Percentiles rank a stretch among this genome's conserved stretches.
phyloP scores from a whole-genome alignment of 2,888 invertebrate species.

The Ennomos fuscantarius region DNA sequence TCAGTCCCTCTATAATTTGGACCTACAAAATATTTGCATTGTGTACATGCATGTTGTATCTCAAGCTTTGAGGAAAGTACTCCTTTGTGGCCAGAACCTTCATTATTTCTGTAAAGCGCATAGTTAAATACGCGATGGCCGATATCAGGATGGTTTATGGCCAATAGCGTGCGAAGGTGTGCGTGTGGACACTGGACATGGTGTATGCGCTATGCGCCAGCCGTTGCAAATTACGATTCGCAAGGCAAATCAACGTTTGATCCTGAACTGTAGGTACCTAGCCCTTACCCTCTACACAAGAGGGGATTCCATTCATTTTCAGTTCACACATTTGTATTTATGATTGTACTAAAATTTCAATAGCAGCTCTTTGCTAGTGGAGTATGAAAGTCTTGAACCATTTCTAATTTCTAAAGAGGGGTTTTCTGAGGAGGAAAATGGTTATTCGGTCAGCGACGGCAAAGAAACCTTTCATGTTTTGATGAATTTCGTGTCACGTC shows the following conservation, averaged over 20 bases:
- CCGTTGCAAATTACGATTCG: conserved; percentile 52
- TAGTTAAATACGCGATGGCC: conserved; percentile 59
- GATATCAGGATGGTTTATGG: conserved; percentile 74
- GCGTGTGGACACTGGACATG: too few relatives aligned
- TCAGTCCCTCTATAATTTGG: too few relatives aligned
- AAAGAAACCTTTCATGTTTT: conserved; percentile 57
- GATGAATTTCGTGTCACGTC: conserved; percentile 64
- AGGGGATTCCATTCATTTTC: conserved; percentile 7
- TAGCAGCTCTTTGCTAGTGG: conserved; percentile 15
- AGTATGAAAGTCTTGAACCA: conserved; percentile 9
- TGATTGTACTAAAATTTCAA: conserved; percentile 15
- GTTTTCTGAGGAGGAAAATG: conserved; percentile 10
- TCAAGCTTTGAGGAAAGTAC: conserved; percentile 28
- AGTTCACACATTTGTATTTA: conserved; percentile 16
- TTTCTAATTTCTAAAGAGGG: conserved; percentile 16
- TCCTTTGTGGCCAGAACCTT: conserved; percentile 46
- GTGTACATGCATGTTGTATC: too few relatives aligned
- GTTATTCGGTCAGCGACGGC: conserved; percentile 26
- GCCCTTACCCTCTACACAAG: conserved; percentile 2
- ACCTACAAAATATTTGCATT: too few relatives aligned
- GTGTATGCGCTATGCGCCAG: conserved; percentile 57
- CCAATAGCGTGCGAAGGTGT: conserved; percentile 49
- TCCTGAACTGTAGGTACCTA: conserved; percentile 2
- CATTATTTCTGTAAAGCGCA: conserved; percentile 56
- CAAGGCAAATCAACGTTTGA: conserved; percentile 38